Percentiles rank a stretch among this genome's conserved stretches.
phyloP scores from a whole-genome alignment of 2,113 vertebrate genomes.

The Myotis yumanensis region DNA sequence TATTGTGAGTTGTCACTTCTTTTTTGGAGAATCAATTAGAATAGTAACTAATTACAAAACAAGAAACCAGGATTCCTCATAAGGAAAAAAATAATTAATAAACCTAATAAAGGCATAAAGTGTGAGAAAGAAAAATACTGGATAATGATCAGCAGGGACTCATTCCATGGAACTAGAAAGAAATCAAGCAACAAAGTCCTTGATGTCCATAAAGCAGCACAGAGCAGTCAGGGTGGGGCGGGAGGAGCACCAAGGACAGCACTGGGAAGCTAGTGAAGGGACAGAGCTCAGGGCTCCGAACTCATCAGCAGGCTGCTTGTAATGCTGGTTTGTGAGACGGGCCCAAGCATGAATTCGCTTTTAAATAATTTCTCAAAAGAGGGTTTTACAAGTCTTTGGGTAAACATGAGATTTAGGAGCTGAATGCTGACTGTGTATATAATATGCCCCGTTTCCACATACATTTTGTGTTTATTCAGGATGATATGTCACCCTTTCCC shows the following conservation, averaged over 20 bases:
- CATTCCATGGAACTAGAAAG: neutral
- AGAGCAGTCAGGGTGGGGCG: fast-evolving
- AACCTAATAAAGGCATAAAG: neutral
- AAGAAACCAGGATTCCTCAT: neutral
- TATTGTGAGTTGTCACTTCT: neutral
- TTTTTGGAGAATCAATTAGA: neutral
- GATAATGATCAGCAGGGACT: neutral
- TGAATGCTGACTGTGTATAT: neutral
- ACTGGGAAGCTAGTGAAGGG: neutral
- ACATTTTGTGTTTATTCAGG: neutral
- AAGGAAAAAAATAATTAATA: neutral
- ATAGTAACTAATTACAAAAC: neutral
- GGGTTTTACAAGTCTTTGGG: neutral
- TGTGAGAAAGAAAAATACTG: neutral
- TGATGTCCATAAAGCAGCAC: neutral
- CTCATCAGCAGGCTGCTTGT: neutral
- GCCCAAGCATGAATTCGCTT: neutral
- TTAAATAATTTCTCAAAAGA: neutral
- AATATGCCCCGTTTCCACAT: neutral
- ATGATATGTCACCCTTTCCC: neutral
- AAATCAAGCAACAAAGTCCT: neutral
- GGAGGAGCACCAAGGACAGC: neutral
- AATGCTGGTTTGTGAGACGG: neutral
- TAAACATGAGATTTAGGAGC: neutral
- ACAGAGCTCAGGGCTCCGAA: neutral